Evolutionary conservation across 2,113 vertebrate genomes (phyloP), one percentile per base, ranked within the genome.

Genomic region (Camelus dromedarius): DNA sequence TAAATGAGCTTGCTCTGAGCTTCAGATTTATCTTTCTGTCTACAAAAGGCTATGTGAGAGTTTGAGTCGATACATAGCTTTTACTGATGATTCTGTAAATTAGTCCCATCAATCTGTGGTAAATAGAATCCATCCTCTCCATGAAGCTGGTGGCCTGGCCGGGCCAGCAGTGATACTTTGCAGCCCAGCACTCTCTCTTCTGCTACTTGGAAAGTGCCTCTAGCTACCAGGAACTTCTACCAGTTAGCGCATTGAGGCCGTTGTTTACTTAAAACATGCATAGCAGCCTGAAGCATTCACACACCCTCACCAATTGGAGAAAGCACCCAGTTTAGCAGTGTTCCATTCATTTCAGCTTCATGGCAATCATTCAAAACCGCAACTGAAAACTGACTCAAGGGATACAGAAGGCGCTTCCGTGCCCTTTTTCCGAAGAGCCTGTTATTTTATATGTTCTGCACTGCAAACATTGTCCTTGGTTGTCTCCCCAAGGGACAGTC

Each of bases 21-120:
- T 81, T 96, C 84, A 96, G 75, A 97, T 98, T 97, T 97, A 97
- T 97, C 95, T 97, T 96, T 97, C 89, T 97, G 97, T 97, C 96
- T 96, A 89, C 93, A 97, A 92, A 97, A 95, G 95, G 76, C 96
- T 95, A n/a, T 80, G 50, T 64, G 84, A 96, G 87, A 93, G 70
- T 86, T 90, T 58, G 94, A 97, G 89, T 84, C 97, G 93, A 93
- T 86, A 93, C 56, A 77, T 62, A 90, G 80, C 87, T 70, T 95
- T 97, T 95, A 93, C 92, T 77, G 75, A 97, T 96, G 91, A 83
- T 66, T 95, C 62, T 32, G 20, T 97, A 96, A 97, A 97, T 97
- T 97, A 77, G 90, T 93, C 92, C 56, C 96, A 84, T 97, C 86
- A 93, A 93, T 97, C 93, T 91, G 26, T 38, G 18, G 76, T 83